phyloP scores from a whole-genome alignment of 2,113 vertebrate species.

The Butorides virescens region DNA sequence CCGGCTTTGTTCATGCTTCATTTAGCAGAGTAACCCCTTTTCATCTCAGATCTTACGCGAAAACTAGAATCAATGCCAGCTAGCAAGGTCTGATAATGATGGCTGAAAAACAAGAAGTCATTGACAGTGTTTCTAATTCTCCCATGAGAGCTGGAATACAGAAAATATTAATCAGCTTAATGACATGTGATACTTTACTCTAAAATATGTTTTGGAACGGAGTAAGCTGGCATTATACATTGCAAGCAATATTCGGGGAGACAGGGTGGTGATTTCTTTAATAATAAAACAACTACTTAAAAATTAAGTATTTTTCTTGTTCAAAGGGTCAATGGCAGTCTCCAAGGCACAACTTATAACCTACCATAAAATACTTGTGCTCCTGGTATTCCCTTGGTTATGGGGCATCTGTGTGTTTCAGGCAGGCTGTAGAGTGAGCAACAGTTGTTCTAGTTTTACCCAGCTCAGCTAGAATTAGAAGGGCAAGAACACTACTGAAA shows the following conservation, averaged over 20 bases:
- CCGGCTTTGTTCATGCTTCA: constrained; percentile 11
- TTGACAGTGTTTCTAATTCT: background rate
- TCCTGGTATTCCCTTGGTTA: background rate
- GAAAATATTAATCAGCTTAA: constrained; percentile 9
- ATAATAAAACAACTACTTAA: constrained; percentile 10
- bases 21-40: constrained; percentile 42
- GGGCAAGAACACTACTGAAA: background rate
- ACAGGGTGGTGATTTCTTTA: background rate
- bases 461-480: background rate
- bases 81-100: constrained; percentile 2
- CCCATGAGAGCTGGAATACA: background rate
- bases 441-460: background rate
- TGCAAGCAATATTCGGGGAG: background rate
- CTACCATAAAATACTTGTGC: background rate
- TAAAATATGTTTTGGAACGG: background rate
- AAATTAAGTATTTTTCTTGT: constrained; percentile 1
- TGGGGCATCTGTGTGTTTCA: background rate
- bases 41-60: background rate
- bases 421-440: background rate
- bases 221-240: background rate
- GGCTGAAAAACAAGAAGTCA: constrained; percentile 2
- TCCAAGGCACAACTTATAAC: background rate
- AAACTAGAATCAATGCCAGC: constrained; percentile 29
- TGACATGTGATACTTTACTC: background rate
- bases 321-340: background rate